phyloP scores from a whole-genome alignment of 2,888 invertebrate species.

The Meteorus colon region DNA sequence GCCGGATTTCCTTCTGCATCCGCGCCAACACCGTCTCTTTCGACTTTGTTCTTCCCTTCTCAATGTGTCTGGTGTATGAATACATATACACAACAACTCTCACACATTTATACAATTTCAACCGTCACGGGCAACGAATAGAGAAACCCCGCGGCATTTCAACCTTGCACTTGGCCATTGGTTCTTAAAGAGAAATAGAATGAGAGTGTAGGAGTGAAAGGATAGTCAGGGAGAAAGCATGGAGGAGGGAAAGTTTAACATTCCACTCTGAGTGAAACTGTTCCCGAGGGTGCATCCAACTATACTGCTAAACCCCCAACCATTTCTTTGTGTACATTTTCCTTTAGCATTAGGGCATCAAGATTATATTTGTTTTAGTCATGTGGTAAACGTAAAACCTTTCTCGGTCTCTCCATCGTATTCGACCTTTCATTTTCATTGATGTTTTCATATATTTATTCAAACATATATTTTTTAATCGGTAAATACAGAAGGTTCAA shows the following conservation, averaged over 20 bases:
- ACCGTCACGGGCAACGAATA: conserved; percentile 4
- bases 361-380: conserved; percentile 36
- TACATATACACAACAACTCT: not conserved
- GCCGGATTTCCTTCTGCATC: not conserved
- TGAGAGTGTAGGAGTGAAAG: conserved; percentile 20
- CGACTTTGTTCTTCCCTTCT: not conserved
- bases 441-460: conserved; percentile 10
- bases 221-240: not conserved
- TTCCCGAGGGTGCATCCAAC: conserved; percentile 24
- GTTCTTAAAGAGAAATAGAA: conserved; percentile 22
- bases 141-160: conserved; percentile 37
- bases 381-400: conserved; percentile 27
- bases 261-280: conserved; percentile 35
- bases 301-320: conserved; percentile 30
- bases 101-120: conserved; percentile 1
- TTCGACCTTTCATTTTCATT: not conserved
- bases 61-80: not conserved
- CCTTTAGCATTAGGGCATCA: conserved; percentile 32
- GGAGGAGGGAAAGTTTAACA: conserved; percentile 22
- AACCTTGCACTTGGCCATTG: conserved; percentile 44
- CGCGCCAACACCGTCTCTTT: not conserved
- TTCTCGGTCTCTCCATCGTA: not conserved
- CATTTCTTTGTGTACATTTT: conserved; percentile 38
- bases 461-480: not conserved
- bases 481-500: no score